Conservation (phyloP, 1,140 invertebrate species). For the Aphis craccivora region DNA sequence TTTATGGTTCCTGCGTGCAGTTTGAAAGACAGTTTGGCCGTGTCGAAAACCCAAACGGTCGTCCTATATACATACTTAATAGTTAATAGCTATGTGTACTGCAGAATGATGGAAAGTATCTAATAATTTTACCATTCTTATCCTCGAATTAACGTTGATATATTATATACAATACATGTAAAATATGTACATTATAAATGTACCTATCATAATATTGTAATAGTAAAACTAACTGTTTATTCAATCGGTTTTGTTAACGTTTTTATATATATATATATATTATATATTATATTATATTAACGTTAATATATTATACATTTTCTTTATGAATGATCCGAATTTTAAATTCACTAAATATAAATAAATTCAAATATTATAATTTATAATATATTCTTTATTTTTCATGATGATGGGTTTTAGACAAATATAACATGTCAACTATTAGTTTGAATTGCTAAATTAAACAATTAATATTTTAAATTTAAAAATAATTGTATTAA, state of each 20-base stretch:
- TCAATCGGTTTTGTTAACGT: background rate
- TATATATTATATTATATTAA: no score
- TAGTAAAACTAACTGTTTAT: background rate
- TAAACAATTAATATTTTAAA: conserved; percentile 1
- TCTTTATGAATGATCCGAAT: background rate
- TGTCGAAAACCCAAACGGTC: background rate
- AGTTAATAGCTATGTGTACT: background rate
- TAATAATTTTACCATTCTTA: background rate
- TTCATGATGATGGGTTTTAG: background rate
- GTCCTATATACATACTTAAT: background rate
- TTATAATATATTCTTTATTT: background rate
- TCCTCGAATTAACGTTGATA: background rate
- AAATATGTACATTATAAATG: background rate
- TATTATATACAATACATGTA: background rate
- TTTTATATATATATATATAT: background rate
- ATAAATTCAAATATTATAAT: no score
- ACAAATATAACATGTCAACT: background rate
- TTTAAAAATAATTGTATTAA: background rate
- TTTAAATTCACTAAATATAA: background rate
- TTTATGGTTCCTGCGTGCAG: background rate
- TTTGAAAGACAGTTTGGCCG: background rate
- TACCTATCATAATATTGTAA: background rate
- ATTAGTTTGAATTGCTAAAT: background rate
- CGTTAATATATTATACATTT: no score
- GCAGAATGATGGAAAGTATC: background rate